Base-by-base conservation (phyloP, 1,140 invertebrate genomes). In the Archivesica marissinica region DNA sequence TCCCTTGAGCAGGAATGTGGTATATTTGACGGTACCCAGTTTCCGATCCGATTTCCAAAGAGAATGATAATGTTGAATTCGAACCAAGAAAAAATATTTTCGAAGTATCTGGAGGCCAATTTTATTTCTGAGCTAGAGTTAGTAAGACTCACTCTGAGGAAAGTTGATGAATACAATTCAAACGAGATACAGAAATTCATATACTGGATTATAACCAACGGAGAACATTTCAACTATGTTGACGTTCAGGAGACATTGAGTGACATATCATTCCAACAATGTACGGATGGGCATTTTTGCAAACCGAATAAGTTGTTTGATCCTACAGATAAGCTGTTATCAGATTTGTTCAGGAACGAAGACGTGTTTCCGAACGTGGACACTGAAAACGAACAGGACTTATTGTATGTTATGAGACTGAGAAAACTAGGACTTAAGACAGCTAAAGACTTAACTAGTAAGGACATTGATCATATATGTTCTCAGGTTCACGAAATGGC, bases 381-480 rank as follows among this genome's bases (percentile, higher is more conserved):
- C 0, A 35, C n/a, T 13, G 47, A 74, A 23, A 33, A 15, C 6
- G 38, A 70, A 38, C 33, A 54, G 20, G 20, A 20, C 17, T 23
- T n/a, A 30, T 0, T 56, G 2, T 28, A 50, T 0, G 28, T 76
- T 30, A 25, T 17, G 0, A 44, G 23, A 20, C 39, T 84, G 11
- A 47, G 20, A 15, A 41, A 50, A 33, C 35, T 84, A 9, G 72
- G 81, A 7, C 59, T 84, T 13, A 84, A 75, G 28, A 84, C 50
- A 33, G 13, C n/a, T n/a, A 28, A 64, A n/a, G 33, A 84, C 33
- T 17, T 75, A 47, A 41, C 68, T 2, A n/a, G 6, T 17, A 9
- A 33, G n/a, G 56, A 75, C 17, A 52, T 84, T 47, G 17, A 50
- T 23, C 13, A 7, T 28, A 17, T 59, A 0, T n/a, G 25, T 52